phyloP scores from a whole-genome alignment of 2,113 vertebrate genomes.

The Rhabdomys dilectus region DNA sequence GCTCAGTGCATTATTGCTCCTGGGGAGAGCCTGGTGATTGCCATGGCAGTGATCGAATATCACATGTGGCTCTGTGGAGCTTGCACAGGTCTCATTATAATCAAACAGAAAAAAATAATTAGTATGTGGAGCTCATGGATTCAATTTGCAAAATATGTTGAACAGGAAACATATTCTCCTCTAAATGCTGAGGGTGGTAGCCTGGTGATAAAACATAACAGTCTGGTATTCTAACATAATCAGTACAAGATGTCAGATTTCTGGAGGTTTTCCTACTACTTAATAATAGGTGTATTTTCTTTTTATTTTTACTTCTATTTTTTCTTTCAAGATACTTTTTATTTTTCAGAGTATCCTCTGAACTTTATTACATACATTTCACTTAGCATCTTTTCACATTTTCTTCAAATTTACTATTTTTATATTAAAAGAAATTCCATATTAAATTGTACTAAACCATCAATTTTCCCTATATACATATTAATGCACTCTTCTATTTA shows the following conservation, averaged over 20 bases:
- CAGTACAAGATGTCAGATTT: constrained; percentile 3
- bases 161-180: constrained; percentile 42
- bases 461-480: background rate
- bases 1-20: constrained; percentile 1
- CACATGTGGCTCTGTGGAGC: background rate
- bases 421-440: background rate
- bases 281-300: background rate
- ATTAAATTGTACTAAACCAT: background rate
- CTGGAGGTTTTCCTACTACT: background rate
- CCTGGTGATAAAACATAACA: background rate
- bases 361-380: background rate
- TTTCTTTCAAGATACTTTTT: background rate
- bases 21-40: constrained; percentile 10
- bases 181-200: background rate
- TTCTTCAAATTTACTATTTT: background rate
- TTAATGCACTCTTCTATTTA: background rate
- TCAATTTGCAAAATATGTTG: constrained; percentile 40
- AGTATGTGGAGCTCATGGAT: constrained; percentile 18
- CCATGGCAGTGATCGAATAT: background rate
- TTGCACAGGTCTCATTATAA: constrained; percentile 1
- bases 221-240: constrained; percentile 6
- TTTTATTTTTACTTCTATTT: background rate
- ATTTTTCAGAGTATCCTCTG: background rate
- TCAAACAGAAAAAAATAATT: constrained; percentile 51
- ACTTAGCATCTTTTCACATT: background rate